phyloP scores from a whole-genome alignment of 2,113 vertebrate species.

The Brachyhypopomus gauderio region DNA sequence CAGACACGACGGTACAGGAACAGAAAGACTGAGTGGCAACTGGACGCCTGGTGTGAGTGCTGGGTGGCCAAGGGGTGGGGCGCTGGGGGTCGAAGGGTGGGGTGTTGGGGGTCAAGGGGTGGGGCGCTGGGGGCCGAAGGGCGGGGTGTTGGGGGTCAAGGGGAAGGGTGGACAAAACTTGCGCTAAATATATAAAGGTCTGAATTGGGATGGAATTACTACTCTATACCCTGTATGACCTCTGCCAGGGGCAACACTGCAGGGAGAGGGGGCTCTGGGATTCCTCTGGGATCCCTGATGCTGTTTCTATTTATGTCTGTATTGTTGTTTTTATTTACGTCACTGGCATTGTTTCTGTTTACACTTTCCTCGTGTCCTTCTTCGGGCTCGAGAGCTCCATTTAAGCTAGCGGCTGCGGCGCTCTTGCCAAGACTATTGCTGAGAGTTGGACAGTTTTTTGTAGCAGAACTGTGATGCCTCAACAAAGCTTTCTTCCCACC shows the following conservation, averaged over 20 bases:
- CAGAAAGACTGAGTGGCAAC: constrained; percentile 82
- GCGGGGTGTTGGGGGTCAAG: neutral
- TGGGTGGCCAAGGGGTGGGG: constrained; percentile 58
- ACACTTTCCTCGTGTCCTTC: constrained; percentile 4
- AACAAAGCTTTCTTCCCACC: constrained; percentile 34
- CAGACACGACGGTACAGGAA: constrained; percentile 79
- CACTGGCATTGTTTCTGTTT: constrained; percentile 19
- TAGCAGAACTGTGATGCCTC: neutral
- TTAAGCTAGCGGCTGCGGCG: neutral
- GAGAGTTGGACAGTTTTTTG: constrained; percentile 9
- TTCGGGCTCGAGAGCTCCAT: constrained; percentile 21
- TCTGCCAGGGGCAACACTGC: constrained; percentile 49
- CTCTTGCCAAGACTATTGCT: constrained; percentile 44
- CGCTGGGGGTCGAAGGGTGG: constrained; percentile 36
- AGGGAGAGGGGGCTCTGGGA: constrained; percentile 49
- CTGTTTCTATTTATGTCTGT: constrained; percentile 39
- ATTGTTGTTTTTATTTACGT: constrained; percentile 6
- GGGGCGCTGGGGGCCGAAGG: neutral
- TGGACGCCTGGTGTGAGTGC: constrained; percentile 79
- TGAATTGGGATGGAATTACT: constrained; percentile 64
- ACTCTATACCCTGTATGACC: constrained; percentile 81
- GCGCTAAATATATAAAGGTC: too few species aligned
- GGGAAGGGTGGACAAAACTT: neutral
- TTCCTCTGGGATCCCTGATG: constrained; percentile 58
- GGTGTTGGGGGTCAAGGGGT: neutral